These are phyloP conservation scores for Willowsia nigromaculata DNA, from an alignment of 2,888 invertebrate genomes.

Conservation along the genomic window DNA sequence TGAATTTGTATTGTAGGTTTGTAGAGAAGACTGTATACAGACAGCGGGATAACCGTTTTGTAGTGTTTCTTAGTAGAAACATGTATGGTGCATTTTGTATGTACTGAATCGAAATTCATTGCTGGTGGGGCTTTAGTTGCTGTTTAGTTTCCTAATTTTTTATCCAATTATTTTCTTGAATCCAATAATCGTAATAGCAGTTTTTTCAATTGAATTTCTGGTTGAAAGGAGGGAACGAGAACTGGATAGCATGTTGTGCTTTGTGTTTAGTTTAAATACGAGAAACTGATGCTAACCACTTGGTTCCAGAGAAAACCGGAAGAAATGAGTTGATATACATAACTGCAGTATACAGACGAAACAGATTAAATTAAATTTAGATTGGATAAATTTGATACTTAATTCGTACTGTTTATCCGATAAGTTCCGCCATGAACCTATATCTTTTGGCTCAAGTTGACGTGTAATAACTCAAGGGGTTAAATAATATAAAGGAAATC, in stretches of 20 bases:
- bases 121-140: neutral
- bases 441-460: too few species aligned
- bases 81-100: neutral
- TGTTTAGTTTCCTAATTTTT: neutral
- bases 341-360: neutral
- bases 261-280: neutral
- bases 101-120: neutral
- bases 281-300: neutral
- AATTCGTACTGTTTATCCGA: too few species aligned
- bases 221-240: neutral
- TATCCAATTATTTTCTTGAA: constrained; percentile 8
- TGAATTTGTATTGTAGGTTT: neutral
- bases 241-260: neutral
- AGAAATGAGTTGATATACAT: neutral
- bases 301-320: neutral
- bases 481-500: too few species aligned
- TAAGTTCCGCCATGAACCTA: too few species aligned
- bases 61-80: neutral
- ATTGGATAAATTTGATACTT: neutral
- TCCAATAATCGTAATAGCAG: neutral
- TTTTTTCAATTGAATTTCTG: neutral
- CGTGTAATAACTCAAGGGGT: too few species aligned
- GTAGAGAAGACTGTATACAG: neutral
- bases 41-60: neutral
- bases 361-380: neutral